A percentile compares a stretch with the other conserved stretches of the same genome.
These are phyloP conservation scores for Aldabrachelys gigantea DNA, from an alignment of 2,113 vertebrate genomes.

Conservation along the genomic window DNA sequence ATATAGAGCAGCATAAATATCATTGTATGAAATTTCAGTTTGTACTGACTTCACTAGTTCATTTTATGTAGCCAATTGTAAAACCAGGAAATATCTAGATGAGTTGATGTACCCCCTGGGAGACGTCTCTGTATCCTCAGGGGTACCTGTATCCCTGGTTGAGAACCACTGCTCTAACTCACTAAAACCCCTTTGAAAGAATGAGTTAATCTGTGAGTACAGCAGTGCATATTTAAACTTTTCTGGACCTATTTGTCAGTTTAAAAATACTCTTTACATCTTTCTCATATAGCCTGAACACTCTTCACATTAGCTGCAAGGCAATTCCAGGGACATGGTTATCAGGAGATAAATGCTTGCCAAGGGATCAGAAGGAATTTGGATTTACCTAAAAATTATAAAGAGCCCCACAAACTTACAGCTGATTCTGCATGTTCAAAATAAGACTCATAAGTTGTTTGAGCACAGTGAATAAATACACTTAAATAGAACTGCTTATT, in stretches of 20 bases:
- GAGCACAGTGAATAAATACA: background rate
- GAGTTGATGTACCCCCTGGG: too few species aligned
- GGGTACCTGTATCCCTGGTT: too few species aligned
- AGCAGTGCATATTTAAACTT: background rate
- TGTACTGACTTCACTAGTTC: too few species aligned
- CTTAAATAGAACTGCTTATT: background rate
- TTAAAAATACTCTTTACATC: background rate
- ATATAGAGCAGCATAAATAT: too few species aligned
- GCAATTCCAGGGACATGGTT: background rate
- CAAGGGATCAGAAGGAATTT: slow-evolving; percentile 20
- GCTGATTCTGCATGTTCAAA: slow-evolving; percentile 6
- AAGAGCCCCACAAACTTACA: background rate
- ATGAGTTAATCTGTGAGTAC: background rate
- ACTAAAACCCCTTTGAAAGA: slow-evolving; percentile 9
- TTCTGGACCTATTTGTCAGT: background rate
- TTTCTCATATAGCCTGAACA: background rate
- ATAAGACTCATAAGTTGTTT: background rate
- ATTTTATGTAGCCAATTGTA: too few species aligned
- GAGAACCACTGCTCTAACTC: background rate
- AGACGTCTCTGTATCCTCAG: too few species aligned
- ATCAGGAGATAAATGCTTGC: background rate
- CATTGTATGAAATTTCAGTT: too few species aligned
- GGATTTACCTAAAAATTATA: slow-evolving; percentile 37
- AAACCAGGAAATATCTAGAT: too few species aligned
- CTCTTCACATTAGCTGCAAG: background rate